Base-by-base conservation (phyloP, 2,888 invertebrate species). In the Diarsia dahlii region DNA sequence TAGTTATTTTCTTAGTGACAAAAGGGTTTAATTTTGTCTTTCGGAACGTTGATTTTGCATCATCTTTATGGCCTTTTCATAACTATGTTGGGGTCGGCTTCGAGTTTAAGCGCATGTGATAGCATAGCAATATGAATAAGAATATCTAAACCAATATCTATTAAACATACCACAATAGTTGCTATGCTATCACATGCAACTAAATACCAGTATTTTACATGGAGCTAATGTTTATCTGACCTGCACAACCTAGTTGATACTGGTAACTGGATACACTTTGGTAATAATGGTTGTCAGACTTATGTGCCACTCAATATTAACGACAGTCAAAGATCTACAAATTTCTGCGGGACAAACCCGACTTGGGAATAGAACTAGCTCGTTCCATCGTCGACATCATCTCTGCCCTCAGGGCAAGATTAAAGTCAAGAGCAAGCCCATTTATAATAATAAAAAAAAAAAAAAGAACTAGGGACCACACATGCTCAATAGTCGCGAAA, bases 21-120 rank as follows among this genome's bases (percentile, higher is more conserved):
- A 76, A 76, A 56, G 10, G 39, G 50, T 63, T 63, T 50, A 56
- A 75, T 39, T 54, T 15, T 13, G 28, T 5, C 8, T n/a, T 45
- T n/a, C n/a, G 13, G n/a, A 45, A 63, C 63, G n/a, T n/a, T 45
- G 15, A 62, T 63, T 62, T 63, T 45, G 5, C 12, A 58, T 58
- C 8, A 15, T 58, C 15, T 58, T 1, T 2, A 5, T 56, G 13
- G 23, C 12, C 6, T 5, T 13, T 56, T 5, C 6, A 1, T 1
- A 56, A 23, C 23, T 28, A 15, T 28, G 23, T 28, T 58, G 0
- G 3, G 58, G 1, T 58, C 28, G 3, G 8, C 9, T 28, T 28
- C 15, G 15, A 28, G 28, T 28, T 13, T 8, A 58, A 58, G 6
- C 15, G 8, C 23, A 56, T 28, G 28, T 28, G 28, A 28, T 28